Percentiles rank a stretch among this genome's conserved stretches.
Conservation (phyloP, 2,797 vertebrate genomes). For the Emys orbicularis region DNA sequence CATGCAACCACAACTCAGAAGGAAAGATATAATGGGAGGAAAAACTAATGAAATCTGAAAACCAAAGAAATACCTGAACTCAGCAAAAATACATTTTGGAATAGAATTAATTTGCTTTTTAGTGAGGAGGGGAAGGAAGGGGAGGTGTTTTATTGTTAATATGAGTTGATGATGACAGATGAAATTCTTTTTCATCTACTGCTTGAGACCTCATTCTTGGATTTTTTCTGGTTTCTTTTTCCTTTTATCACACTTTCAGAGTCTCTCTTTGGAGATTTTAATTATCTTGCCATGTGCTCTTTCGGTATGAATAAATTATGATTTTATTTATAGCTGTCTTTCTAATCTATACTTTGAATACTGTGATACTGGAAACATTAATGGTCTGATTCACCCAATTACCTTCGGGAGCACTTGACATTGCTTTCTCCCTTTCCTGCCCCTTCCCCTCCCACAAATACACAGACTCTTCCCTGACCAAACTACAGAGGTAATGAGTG, state of each 20-base stretch:
- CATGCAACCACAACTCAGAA: rapidly evolving
- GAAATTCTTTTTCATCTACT: constrained; percentile 39
- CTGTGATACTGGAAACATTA: constrained; percentile 10
- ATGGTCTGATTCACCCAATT: constrained; percentile 24
- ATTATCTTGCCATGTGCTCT: constrained; percentile 39
- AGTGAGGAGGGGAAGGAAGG: neutral
- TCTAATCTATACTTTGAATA: constrained; percentile 15
- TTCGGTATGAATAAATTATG: constrained; percentile 47
- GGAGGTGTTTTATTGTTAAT: neutral
- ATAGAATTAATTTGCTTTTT: constrained; percentile 15
- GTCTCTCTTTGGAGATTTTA: constrained; percentile 29
- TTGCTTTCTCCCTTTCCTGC: neutral
- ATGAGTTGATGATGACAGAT: constrained; percentile 9
- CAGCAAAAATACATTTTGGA: neutral
- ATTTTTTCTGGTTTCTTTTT: constrained; percentile 10
- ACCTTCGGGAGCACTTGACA: neutral
- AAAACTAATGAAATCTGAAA: neutral
- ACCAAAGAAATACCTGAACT: rapidly evolving
- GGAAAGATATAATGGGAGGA: rapidly evolving
- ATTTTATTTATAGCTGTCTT: constrained; percentile 40
- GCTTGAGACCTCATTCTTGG: constrained; percentile 20
- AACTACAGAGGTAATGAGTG: neutral
- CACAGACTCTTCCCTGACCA: neutral
- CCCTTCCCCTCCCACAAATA: neutral
- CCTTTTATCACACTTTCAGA: neutral